Base-by-base conservation (phyloP, 2,113 vertebrate species). In the Pituophis catenifer region DNA sequence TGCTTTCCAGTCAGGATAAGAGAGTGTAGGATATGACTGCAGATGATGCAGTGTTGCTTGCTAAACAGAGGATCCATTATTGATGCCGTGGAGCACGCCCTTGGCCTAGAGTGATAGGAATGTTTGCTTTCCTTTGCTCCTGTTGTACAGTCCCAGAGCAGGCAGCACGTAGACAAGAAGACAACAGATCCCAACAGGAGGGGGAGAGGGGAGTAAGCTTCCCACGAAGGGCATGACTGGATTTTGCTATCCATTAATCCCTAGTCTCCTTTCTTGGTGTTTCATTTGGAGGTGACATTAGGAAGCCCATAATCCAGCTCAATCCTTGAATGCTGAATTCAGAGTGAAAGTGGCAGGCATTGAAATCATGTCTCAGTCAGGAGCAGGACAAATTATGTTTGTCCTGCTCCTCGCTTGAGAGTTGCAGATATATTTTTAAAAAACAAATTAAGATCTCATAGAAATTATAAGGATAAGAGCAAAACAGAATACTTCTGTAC, bases 91-190 rank as follows among this genome's bases (percentile, higher is more conserved):
- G 92, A 90, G 48, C 92, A 90, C 81, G 48, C 92, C 89, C 92
- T 93, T 93, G 81, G 92, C 92, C 89, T 58, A 90, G 89, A 93
- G 92, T 24, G 92, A 93, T 87, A 93, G 92, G 92, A 90, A 90
- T 93, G 89, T 93, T 93, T 93, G 89, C 89, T 93, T 93, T 93
- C 90, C 81, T 93, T 55, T 93, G 75, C 75, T 86, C 55, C 57
- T 90, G 89, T 93, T 93, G 89, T 87, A 93, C 92, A 90, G 92
- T 87, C 81, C 89, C 89, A 90, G 57, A 93, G 52, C 92, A 90
- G 75, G 75, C 89, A 87, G 89, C 92, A 93, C 89, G 48, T 93
- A 93, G 92, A 90, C 75, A 93, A 93, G 70, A 93, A 93, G 89
- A 90, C 81, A 54, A 58, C 92, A 87, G 75, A 93, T 62, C 75